A percentile compares a stretch with the other conserved stretches of the same genome.
These are phyloP conservation scores for Rhipidura dahli DNA, from an alignment of 2,113 vertebrate species.

Conservation along the genomic window DNA sequence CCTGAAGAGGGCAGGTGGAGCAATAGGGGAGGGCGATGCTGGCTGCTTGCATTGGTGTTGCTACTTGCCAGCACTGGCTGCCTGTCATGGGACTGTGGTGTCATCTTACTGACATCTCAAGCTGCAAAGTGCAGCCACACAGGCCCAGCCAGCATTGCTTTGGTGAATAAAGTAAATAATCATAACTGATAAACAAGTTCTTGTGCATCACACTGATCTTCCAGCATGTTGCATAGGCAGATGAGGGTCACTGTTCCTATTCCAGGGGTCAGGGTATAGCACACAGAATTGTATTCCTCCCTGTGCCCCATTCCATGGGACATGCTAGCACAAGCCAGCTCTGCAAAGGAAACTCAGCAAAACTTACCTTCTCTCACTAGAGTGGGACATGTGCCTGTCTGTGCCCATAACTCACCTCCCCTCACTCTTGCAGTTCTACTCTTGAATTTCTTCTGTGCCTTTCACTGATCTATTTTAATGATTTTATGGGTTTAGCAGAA, in stretches of 20 bases:
- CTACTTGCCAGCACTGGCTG: not conserved
- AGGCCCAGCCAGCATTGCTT: not conserved
- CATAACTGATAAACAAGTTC: not conserved
- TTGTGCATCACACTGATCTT: not conserved
- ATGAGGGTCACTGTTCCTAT: not conserved
- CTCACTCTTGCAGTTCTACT: not conserved
- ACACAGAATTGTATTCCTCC: not conserved
- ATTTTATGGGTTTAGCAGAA: not conserved
- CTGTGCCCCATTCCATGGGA: not conserved
- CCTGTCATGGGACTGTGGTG: not conserved
- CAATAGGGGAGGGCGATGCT: accelerated
- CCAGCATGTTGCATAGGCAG: not conserved
- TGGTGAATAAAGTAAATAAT: not conserved
- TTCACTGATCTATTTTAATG: not conserved
- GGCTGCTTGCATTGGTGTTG: not conserved
- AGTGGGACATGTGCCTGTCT: not conserved
- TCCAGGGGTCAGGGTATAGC: not conserved
- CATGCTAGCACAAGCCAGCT: not conserved
- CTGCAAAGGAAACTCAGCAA: not conserved
- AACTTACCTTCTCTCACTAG: not conserved
- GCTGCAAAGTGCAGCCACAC: not conserved
- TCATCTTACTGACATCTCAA: not conserved
- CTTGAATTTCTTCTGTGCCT: not conserved
- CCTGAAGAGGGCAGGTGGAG: not conserved
- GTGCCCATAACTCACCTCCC: not conserved